Conservation (phyloP, 2,888 invertebrate genomes). For the Drosophila pegasa region DNA sequence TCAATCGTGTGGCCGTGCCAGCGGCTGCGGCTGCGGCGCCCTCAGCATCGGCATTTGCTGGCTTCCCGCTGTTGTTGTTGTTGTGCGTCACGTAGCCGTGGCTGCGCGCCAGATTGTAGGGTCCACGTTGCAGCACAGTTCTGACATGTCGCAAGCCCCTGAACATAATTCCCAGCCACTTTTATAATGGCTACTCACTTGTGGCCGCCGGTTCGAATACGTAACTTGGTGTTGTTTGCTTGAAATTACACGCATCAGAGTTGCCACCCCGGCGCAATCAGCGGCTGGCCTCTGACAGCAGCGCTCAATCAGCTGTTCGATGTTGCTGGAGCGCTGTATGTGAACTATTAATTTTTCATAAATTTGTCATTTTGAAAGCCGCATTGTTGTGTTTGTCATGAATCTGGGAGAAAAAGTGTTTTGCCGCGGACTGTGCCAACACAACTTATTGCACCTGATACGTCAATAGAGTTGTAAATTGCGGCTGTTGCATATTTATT, state of each 20-base stretch:
- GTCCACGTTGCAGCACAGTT: slow-evolving; percentile 72
- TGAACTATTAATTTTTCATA: slow-evolving; percentile 46
- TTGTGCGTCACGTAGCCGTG: slow-evolving; percentile 47
- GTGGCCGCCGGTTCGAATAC: slow-evolving; percentile 59
- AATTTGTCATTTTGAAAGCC: slow-evolving; percentile 41
- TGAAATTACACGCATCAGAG: slow-evolving; percentile 60
- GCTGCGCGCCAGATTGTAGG: slow-evolving; percentile 47
- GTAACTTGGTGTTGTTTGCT: slow-evolving; percentile 63
- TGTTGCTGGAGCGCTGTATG: slow-evolving; percentile 30
- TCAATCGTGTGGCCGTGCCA: not conserved
- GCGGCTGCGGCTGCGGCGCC: slow-evolving; percentile 6
- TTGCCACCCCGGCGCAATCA: slow-evolving; percentile 59
- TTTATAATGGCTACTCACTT: slow-evolving; percentile 37
- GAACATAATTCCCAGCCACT: slow-evolving; percentile 65
- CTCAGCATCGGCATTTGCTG: slow-evolving; percentile 11
- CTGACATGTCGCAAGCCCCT: slow-evolving; percentile 71
- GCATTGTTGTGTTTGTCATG: not conserved
- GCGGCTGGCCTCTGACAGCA: slow-evolving; percentile 45
- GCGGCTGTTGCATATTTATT: not conserved
- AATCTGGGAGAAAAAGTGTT: not conserved
- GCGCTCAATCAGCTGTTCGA: slow-evolving; percentile 57
- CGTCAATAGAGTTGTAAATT: not conserved
- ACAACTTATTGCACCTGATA: not conserved
- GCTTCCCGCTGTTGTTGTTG: too few relatives aligned
- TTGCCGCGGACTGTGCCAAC: not conserved